These are phyloP conservation scores for Aphrophora alni DNA, from an alignment of 2,888 invertebrate species.

Conservation along the genomic window DNA sequence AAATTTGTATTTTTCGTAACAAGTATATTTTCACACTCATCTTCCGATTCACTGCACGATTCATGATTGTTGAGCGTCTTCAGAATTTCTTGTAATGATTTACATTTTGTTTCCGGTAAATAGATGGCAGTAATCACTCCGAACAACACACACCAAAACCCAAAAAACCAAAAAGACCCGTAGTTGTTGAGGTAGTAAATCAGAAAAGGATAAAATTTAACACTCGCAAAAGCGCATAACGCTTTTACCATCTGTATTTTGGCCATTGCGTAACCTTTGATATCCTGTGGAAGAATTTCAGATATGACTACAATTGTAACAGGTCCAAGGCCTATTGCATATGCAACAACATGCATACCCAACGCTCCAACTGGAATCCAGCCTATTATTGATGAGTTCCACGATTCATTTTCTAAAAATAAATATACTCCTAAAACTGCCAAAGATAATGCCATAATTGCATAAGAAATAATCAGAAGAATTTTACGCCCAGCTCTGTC, in stretches of 20 bases:
- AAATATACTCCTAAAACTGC: slow-evolving; percentile 54
- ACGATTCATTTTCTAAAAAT: slow-evolving; percentile 48
- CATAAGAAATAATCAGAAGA: slow-evolving; percentile 58
- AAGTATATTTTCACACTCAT: not conserved
- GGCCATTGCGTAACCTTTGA: slow-evolving; percentile 57
- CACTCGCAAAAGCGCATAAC: slow-evolving; percentile 56
- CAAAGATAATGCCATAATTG: slow-evolving; percentile 53
- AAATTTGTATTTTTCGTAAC: not conserved
- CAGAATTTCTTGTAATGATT: slow-evolving; percentile 58
- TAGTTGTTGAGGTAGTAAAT: slow-evolving; percentile 56
- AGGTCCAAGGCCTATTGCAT: slow-evolving; percentile 59
- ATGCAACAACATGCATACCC: slow-evolving; percentile 58
- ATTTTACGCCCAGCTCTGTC: slow-evolving; percentile 59
- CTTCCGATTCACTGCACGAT: not conserved
- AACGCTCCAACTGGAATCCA: slow-evolving; percentile 59
- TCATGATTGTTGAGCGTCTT: slow-evolving; percentile 47
- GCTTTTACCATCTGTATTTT: slow-evolving; percentile 59
- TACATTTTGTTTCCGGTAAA: slow-evolving; percentile 60
- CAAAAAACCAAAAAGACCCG: slow-evolving; percentile 58
- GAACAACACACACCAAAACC: slow-evolving; percentile 55
- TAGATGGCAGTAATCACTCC: slow-evolving; percentile 55
- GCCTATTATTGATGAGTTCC: slow-evolving; percentile 45
- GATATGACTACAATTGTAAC: slow-evolving; percentile 58
- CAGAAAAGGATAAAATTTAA: slow-evolving; percentile 57
- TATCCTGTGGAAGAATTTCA: slow-evolving; percentile 60